These are phyloP conservation scores for Urosaurus nigricauda DNA, from an alignment of 2,797 vertebrate genomes.

Conservation along the genomic window DNA sequence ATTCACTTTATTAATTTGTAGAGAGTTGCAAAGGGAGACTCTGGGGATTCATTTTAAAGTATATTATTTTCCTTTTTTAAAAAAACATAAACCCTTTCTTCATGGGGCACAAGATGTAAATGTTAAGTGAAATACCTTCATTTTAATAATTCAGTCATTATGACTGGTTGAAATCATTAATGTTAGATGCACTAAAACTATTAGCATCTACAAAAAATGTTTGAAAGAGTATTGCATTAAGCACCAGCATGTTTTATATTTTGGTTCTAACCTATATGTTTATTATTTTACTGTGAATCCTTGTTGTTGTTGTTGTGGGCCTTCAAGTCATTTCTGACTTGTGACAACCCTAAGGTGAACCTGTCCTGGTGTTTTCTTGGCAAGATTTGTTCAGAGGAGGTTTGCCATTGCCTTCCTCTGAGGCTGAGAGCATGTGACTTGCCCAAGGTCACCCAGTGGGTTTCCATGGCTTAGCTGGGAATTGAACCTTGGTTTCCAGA, in stretches of 20 bases:
- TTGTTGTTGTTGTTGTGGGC: background rate
- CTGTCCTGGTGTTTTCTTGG: too few relatives aligned
- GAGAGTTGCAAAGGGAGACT: background rate
- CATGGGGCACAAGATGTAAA: background rate
- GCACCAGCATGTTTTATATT: background rate
- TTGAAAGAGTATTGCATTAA: background rate
- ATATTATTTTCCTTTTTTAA: background rate
- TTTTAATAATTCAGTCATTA: background rate
- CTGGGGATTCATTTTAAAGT: background rate
- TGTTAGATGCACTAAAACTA: background rate
- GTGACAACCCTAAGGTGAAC: too few relatives aligned
- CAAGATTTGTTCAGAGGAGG: too few relatives aligned
- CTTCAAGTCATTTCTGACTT: too few relatives aligned
- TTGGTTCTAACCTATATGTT: background rate
- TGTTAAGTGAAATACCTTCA: background rate
- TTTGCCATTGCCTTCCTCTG: too few relatives aligned
- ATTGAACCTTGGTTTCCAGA: too few relatives aligned
- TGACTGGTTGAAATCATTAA: background rate
- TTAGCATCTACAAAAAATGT: background rate
- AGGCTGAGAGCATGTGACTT: too few relatives aligned
- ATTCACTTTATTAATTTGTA: too few relatives aligned
- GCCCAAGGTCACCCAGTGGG: too few relatives aligned
- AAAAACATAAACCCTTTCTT: background rate
- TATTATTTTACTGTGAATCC: slow-evolving; percentile 4
- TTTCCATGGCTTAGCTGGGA: too few relatives aligned